Evolutionary conservation across 2,113 vertebrate species (phyloP), one percentile per base, ranked within the genome.

Genomic region (Lycocorax pyrrhopterus): DNA sequence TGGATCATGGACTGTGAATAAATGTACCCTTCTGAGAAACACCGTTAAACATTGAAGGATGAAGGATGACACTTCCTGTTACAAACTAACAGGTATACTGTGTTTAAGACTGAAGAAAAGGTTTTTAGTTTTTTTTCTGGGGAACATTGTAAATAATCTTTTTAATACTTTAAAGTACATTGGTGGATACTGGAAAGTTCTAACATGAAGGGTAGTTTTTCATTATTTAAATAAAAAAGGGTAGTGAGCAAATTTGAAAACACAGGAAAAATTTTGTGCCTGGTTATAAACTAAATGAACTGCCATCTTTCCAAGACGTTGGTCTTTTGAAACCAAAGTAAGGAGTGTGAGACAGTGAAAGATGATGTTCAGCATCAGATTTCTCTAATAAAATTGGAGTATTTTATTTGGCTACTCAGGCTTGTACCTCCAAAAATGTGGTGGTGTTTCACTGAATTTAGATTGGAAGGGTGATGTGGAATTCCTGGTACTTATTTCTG

Each of bases 201-300:
- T 98, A 97, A 98, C 96, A 97, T 93, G 98, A 98, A 98, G 98
- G 98, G 98, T 98, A 97, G 97, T 98, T 98, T 98, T 98, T 98
- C 98, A 98, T 98, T 98, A 98, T 98, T 98, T 97, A 98, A 98
- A 97, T 93, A 90, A 84, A 97, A 94, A 97, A 96, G 80, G 86
- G 82, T 96, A 96, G 94, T 82, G 81, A 93, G 97, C 85, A 93
- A 95, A 97, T 97, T 97, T 94, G 94, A 96, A 97, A 96, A 97
- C 95, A 91, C 94, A 97, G 71, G 89, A 94, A 98, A 97, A 97
- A 90, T 94, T 82, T 90, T 62, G 92, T 97, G 98, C 98, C 98
- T 98, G 97, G 94, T 96, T 96, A 93, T 83, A 82, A 89, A 78
- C 44, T 73, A 89, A 95, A 92, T 25, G 74, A 97, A 92, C 91